phyloP scores from a whole-genome alignment of 2,888 invertebrate genomes.

The Chironomus riparius region DNA sequence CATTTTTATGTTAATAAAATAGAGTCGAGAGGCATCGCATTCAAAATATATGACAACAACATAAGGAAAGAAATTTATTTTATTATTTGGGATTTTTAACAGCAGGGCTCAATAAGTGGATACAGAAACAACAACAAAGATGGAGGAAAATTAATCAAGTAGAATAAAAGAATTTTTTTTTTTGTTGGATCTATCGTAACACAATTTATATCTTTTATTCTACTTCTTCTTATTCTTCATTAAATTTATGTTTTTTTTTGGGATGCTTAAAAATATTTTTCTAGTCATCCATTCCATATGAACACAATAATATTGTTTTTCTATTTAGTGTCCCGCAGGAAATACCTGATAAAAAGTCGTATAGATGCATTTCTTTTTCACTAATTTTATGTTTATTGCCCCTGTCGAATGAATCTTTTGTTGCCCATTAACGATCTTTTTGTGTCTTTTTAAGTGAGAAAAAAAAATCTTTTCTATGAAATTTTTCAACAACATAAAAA shows the following conservation, averaged over 20 bases:
- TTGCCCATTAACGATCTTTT: not conserved
- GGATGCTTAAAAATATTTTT: not conserved
- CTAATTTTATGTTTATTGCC: slow-evolving; percentile 25
- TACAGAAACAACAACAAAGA: not conserved
- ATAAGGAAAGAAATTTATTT: not conserved
- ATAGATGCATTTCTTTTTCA: slow-evolving; percentile 9
- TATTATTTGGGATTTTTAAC: not conserved
- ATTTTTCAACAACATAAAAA: too few relatives aligned
- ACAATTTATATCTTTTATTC: not conserved
- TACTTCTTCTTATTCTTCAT: not conserved
- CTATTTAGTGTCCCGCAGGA: slow-evolving; percentile 3
- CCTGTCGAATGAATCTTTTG: not conserved
- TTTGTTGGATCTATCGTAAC: not conserved
- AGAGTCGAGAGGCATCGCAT: not conserved
- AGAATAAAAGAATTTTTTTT: not conserved
- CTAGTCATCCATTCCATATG: not conserved
- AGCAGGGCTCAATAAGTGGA: not conserved
- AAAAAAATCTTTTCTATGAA: not conserved
- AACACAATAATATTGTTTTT: too few relatives aligned
- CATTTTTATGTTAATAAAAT: slow-evolving; percentile 20
- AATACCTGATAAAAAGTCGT: slow-evolving; percentile 20
- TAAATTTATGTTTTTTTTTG: slow-evolving; percentile 2
- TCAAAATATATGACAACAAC: slow-evolving; percentile 9
- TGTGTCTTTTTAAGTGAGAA: not conserved
- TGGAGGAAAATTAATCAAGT: not conserved